Conservation (phyloP, 2,797 vertebrate species). For the Serranus cabrilla region DNA sequence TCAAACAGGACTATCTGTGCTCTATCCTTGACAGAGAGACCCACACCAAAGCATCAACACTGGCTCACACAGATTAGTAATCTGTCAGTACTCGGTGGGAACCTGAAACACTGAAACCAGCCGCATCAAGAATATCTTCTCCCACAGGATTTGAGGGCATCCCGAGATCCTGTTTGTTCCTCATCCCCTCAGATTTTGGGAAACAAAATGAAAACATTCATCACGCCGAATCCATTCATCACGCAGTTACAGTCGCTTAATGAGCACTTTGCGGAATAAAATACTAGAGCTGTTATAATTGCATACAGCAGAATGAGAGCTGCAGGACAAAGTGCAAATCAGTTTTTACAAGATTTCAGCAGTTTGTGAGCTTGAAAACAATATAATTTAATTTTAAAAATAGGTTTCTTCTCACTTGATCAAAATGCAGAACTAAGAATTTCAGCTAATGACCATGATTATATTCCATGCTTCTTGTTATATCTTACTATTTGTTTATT, state of each 20-base stretch:
- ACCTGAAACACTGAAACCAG: constrained; percentile 57
- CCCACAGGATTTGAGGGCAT: constrained; percentile 63
- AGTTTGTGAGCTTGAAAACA: not conserved
- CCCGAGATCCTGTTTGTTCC: constrained; percentile 70
- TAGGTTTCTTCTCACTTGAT: not conserved
- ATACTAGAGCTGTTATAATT: constrained; percentile 15
- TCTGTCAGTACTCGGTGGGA: constrained; percentile 74
- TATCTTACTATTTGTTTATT: too few species aligned
- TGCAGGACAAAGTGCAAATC: not conserved
- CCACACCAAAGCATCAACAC: constrained; percentile 76
- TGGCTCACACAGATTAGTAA: constrained; percentile 72
- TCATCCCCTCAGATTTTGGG: constrained; percentile 53
- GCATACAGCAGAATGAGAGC: not conserved
- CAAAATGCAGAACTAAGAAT: constrained; percentile 14
- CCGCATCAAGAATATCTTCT: constrained; percentile 65
- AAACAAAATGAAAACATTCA: constrained; percentile 59
- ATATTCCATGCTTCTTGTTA: too few species aligned
- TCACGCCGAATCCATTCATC: constrained; percentile 46
- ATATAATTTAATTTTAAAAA: not conserved
- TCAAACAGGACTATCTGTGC: constrained; percentile 71
- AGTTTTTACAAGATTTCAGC: constrained; percentile 19
- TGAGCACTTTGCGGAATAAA: constrained; percentile 28
- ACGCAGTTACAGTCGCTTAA: constrained; percentile 33
- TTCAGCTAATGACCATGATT: not conserved
- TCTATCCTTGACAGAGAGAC: constrained; percentile 69